Evolutionary conservation across 2,888 invertebrate genomes (phyloP).

Genomic region (Entomobrya multifasciata): DNA sequence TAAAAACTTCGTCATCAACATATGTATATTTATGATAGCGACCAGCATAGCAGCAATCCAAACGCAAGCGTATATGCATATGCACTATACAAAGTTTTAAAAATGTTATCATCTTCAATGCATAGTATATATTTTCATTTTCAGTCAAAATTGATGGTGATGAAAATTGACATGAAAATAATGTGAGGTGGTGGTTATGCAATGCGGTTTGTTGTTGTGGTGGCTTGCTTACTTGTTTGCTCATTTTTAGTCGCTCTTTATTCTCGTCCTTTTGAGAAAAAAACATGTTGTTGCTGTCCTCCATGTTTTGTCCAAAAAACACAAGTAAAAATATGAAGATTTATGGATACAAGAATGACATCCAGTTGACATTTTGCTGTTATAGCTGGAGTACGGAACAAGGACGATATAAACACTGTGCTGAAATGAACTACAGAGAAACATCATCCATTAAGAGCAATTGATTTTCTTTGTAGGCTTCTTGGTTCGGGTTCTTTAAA

Average conservation of each 20-base stretch:
- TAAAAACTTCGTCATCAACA: too few species aligned
- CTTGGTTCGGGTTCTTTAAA: too few species aligned
- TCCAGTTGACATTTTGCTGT: slow-evolving; percentile 33
- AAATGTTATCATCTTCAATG: slow-evolving; percentile 24
- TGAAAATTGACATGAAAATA: slow-evolving; percentile 38
- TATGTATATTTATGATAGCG: too few species aligned
- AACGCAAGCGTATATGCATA: too few species aligned
- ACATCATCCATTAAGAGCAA: too few species aligned
- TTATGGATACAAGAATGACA: slow-evolving; percentile 31
- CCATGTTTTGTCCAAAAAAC: background rate
- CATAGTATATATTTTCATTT: slow-evolving; percentile 45
- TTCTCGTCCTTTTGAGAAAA: background rate
- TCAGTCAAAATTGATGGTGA: slow-evolving; percentile 18
- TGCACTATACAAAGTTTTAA: too few species aligned
- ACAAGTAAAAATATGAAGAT: slow-evolving; percentile 25
- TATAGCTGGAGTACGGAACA: too few species aligned
- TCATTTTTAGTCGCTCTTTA: background rate
- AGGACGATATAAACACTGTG: too few species aligned
- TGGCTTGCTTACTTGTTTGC: background rate
- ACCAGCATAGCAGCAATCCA: too few species aligned
- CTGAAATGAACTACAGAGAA: too few species aligned
- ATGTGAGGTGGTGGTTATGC: slow-evolving; percentile 12
- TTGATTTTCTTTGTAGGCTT: too few species aligned
- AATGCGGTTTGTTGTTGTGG: background rate
- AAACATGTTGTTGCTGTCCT: background rate